phyloP scores from a whole-genome alignment of 2,113 vertebrate species.

The Sebastes fasciatus region DNA sequence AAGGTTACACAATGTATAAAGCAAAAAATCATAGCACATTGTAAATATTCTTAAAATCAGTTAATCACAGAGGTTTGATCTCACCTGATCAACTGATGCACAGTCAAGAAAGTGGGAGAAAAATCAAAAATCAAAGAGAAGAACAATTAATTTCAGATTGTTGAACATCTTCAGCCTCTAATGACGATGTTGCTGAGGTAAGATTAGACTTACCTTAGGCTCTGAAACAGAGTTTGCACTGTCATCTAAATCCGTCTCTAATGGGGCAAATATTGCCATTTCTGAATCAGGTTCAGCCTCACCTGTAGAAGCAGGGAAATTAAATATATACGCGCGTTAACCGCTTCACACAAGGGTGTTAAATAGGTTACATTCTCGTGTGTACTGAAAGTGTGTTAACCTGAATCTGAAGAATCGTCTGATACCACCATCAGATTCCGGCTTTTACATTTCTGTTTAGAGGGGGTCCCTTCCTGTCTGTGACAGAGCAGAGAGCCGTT shows the following conservation, averaged over 20 bases:
- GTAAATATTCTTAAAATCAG: neutral
- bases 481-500: neutral
- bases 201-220: slow-evolving; percentile 32
- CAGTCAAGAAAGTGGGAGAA: neutral
- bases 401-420: slow-evolving; percentile 44
- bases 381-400: slow-evolving; percentile 8
- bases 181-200: neutral
- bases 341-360: neutral
- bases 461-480: slow-evolving; percentile 11
- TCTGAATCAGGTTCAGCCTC: neutral
- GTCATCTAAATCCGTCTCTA: slow-evolving; percentile 69
- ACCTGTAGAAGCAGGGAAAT: slow-evolving; percentile 22
- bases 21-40: neutral
- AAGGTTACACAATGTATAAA: neutral
- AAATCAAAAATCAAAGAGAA: neutral
- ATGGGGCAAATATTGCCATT: slow-evolving; percentile 28
- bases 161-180: neutral
- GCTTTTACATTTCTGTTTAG: neutral
- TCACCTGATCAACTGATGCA: slow-evolving; percentile 40
- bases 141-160: neutral
- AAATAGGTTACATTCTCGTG: neutral
- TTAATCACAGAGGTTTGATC: neutral
- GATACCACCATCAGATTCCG: neutral
- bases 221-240: slow-evolving; percentile 10
- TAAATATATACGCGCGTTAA: neutral